Conservation (phyloP, 2,797 vertebrate genomes). For the Gadopsis bispinosus region DNA sequence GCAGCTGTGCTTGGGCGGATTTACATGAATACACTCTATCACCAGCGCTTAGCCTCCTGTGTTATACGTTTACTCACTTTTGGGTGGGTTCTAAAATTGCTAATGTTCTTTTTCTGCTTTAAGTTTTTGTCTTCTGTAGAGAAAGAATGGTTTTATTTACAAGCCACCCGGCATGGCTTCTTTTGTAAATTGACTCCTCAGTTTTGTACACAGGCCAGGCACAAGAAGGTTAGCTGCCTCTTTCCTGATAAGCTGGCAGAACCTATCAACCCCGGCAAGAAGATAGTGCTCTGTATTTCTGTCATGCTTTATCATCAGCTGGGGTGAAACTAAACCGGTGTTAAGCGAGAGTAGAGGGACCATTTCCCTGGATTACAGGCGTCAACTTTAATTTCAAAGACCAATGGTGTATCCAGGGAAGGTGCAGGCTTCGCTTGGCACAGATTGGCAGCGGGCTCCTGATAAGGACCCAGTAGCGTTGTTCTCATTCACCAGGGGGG, state of each 20-base stretch:
- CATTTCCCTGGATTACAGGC: conserved; percentile 88
- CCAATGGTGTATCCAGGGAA: conserved; percentile 88
- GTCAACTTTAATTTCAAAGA: conserved; percentile 91
- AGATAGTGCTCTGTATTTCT: conserved; percentile 87
- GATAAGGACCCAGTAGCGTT: conserved; percentile 79
- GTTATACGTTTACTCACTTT: conserved; percentile 76
- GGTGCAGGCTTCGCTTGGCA: conserved; percentile 83
- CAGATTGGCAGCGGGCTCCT: conserved; percentile 83
- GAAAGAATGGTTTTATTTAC: conserved; percentile 84
- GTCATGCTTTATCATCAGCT: conserved; percentile 89
- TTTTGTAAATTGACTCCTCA: conserved; percentile 88
- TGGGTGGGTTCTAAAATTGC: conserved; percentile 66
- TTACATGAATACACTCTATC: conserved; percentile 88
- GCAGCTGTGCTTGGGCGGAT: conserved; percentile 84
- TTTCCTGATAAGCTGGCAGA: conserved; percentile 88
- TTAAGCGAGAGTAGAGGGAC: conserved; percentile 85
- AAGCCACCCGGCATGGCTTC: conserved; percentile 69
- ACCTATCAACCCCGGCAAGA: conserved; percentile 82
- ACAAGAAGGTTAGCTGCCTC: conserved; percentile 86
- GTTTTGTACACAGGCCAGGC: conserved; percentile 82
- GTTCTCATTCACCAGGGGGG: conserved; percentile 78
- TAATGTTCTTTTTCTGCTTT: conserved; percentile 56
- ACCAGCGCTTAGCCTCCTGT: conserved; percentile 79
- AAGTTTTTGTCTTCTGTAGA: conserved; percentile 56
- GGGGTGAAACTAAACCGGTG: conserved; percentile 89